Percentiles rank a stretch among this genome's conserved stretches.
Evolutionary conservation across 2,888 invertebrate genomes (phyloP).

Genomic region (Neoaliturus tenellus): DNA sequence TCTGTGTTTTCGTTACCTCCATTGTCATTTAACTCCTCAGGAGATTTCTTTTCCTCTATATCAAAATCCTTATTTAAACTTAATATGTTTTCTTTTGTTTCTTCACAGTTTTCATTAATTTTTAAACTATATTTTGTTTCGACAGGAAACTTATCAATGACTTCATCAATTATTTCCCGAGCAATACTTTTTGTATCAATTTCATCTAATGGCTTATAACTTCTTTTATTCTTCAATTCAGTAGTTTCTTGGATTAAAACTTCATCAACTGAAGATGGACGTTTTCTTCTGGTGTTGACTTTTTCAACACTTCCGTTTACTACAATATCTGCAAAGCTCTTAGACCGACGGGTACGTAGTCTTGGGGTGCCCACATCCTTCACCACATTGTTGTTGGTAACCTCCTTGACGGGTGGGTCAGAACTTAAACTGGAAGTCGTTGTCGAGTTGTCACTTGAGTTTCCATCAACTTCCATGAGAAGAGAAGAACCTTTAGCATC

Average conservation of each 20-base stretch:
- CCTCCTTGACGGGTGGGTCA: background rate
- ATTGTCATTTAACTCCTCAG: background rate
- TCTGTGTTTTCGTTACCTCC: background rate
- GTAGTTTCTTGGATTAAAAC: background rate
- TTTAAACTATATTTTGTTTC: background rate
- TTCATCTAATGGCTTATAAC: background rate
- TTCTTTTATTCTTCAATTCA: background rate
- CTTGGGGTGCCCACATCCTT: background rate
- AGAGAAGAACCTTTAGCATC: background rate
- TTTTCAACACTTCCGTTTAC: background rate
- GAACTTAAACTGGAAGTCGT: background rate
- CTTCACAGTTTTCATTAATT: background rate
- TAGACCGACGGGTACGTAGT: background rate
- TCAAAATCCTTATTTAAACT: background rate
- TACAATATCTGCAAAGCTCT: conserved; percentile 8
- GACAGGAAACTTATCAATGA: background rate
- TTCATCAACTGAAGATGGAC: conserved; percentile 45
- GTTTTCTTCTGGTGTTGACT: background rate
- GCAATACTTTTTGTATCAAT: background rate
- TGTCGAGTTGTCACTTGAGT: background rate
- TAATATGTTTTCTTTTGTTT: background rate
- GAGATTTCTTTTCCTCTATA: background rate
- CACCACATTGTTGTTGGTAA: conserved; percentile 8
- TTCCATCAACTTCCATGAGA: conserved; percentile 10
- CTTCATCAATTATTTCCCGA: background rate